Conservation (phyloP, 2,113 vertebrate species). For the Poeciliopsis occidentalis region DNA sequence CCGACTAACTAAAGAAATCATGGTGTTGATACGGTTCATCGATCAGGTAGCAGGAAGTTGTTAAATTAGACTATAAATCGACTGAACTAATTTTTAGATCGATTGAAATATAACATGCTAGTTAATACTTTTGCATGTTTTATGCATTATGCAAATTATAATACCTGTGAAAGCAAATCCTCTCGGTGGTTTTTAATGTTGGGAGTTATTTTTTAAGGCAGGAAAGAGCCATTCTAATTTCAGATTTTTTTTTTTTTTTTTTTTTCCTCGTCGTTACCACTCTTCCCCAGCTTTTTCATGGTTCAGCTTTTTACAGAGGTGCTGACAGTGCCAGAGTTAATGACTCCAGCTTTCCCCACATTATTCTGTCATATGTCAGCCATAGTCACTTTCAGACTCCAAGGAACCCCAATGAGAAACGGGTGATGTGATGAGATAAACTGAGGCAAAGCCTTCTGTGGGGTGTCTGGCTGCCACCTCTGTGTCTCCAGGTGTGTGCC, state of each 20-base stretch:
- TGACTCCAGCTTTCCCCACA: conserved; percentile 50
- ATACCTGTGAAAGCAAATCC: not conserved
- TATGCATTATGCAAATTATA: not conserved
- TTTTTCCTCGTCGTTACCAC: not conserved
- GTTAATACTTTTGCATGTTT: not conserved
- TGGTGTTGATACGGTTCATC: not conserved
- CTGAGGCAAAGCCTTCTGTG: conserved; percentile 43
- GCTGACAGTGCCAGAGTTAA: conserved; percentile 58
- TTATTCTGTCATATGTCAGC: conserved; percentile 61
- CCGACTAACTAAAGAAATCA: not conserved
- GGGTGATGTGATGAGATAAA: conserved; percentile 38
- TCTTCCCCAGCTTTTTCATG: conserved; percentile 27
- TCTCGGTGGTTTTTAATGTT: conserved; percentile 1
- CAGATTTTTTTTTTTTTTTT: not conserved
- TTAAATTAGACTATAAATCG: no score
- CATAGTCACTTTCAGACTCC: conserved; percentile 53
- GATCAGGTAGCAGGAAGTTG: not conserved
- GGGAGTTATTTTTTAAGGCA: conserved; percentile 3
- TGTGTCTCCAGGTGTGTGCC: conserved; percentile 17
- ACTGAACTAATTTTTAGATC: no score
- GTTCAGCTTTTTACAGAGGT: conserved; percentile 35
- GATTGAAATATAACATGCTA: not conserved
- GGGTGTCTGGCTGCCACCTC: conserved; percentile 32
- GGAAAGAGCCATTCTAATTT: conserved; percentile 4
- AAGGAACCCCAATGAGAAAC: conserved; percentile 31